Percentiles rank a stretch among this genome's conserved stretches.
Conservation (phyloP, 2,888 invertebrate genomes). For the Ernsta delagoae region DNA sequence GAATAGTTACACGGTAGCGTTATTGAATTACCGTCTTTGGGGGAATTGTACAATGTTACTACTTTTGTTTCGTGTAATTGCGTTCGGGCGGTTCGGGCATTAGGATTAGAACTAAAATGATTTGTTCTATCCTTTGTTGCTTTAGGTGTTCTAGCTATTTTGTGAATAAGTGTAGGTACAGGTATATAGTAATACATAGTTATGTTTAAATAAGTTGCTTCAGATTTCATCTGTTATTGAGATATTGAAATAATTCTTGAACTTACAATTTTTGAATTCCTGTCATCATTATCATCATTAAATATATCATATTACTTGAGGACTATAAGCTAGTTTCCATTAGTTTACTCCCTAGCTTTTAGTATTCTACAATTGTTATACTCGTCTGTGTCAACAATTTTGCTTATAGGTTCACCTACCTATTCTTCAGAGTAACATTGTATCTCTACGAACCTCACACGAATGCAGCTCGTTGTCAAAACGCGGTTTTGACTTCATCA, state of each 20-base stretch:
- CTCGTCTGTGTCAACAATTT: neutral
- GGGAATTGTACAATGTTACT: neutral
- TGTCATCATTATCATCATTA: no score
- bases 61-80: conserved; percentile 3
- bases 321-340: no score
- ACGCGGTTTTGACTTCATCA: conserved; percentile 19
- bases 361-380: no score
- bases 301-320: no score
- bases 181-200: no score
- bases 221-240: no score
- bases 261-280: no score
- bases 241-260: no score
- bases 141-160: neutral
- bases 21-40: conserved; percentile 3
- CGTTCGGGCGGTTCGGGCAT: neutral
- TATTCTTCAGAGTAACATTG: neutral
- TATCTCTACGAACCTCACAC: neutral
- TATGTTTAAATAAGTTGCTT: no score
- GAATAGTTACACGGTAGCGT: conserved; percentile 1
- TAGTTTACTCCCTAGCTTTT: no score
- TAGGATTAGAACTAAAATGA: neutral
- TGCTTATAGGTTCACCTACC: neutral
- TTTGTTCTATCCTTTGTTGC: neutral
- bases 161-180: no score
- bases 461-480: conserved; percentile 19